Evolutionary conservation across 2,888 invertebrate species (phyloP), one percentile per base, ranked within the genome.

Genomic region (Drosophila borborema): DNA sequence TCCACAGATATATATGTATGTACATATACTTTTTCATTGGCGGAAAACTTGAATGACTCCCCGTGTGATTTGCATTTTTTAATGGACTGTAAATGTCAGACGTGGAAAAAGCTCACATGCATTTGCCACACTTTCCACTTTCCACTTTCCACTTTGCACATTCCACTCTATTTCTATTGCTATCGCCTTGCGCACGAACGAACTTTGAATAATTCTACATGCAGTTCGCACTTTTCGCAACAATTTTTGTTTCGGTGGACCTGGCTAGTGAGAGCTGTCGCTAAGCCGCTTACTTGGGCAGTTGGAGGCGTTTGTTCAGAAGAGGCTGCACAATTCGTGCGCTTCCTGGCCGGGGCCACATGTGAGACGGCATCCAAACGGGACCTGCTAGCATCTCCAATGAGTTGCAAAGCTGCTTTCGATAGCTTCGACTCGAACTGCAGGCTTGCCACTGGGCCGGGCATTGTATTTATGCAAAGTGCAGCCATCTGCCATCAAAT

Each of bases 371-470:
- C n/a, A 23, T 20, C 65, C 60, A 41, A 56, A 34, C 38, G 34
- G 20, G 38, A 20, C 3, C 51, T 16, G 9, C 41, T 31, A 10
- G 48, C 46, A 10, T 12, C 65, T 28, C 78, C 74, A 89, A 84
- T 86, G 78, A 80, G 81, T 62, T 84, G 87, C 79, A 84, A 84
- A 85, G 81, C 86, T 60, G 88, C 79, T 85, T 82, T 88, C 65
- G 74, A 80, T 76, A 68, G 78, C 75, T 63, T 46, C 64, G 46
- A 40, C 54, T 59, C 18, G 49, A 65, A 7, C 34, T 64, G 46
- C 40, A 58, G 48, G 28, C 28, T 31, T 48, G 28, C 28, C 3
- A 7, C 48, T 12, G 31, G 49, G 28, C 28, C 43, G 18, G 46
- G 20, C 46, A 16, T n/a, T 14, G 65, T 72, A 77, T 71, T 86